Evolutionary conservation across 2,797 vertebrate species (phyloP), one percentile per base, ranked within the genome.

Genomic region (Sebastes umbrosus): DNA sequence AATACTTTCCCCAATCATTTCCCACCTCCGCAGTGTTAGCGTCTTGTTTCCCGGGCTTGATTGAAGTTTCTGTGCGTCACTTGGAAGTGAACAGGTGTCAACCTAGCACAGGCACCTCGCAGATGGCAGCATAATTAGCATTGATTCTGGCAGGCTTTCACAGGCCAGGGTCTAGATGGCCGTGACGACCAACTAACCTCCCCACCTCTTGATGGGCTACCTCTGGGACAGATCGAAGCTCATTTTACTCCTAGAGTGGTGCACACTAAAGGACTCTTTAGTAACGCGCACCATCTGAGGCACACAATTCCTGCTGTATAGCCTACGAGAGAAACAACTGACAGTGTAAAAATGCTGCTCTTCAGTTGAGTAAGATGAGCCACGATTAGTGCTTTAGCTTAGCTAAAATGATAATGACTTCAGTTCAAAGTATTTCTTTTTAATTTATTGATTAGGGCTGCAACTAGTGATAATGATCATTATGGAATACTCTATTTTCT

Each of bases 71-170:
- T 84, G 86, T 69, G 74, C 91, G 81, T 92, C 87, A 86, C 92
- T 92, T 92, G 88, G 88, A 92, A 89, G 91, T 92, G 94, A 95
- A 95, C 95, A 95, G 95, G 95, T 96, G 95, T 96, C 93, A 94
- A 92, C 83, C 87, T 89, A 85, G 90, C 92, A 77, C 90, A 83
- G 89, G 88, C 93, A 91, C 93, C 90, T 93, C 92, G 77, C 95
- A 96, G 95, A 96, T 96, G 94, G 95, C 92, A 90, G 93, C 89
- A 93, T 96, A 95, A 96, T 96, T 96, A 96, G 94, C 95, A 96
- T 95, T 94, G 94, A 96, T 96, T 94, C 94, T 94, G 94, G 93
- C 94, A 91, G 94, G 84, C 88, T 94, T 92, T 93, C 91, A 92
- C 90, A 87, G 92, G 90, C 91, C 92, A 86, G 94, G 94, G 94